These are phyloP conservation scores for Todiramphus saurophagus DNA, from an alignment of 2,113 vertebrate species.

Conservation along the genomic window DNA sequence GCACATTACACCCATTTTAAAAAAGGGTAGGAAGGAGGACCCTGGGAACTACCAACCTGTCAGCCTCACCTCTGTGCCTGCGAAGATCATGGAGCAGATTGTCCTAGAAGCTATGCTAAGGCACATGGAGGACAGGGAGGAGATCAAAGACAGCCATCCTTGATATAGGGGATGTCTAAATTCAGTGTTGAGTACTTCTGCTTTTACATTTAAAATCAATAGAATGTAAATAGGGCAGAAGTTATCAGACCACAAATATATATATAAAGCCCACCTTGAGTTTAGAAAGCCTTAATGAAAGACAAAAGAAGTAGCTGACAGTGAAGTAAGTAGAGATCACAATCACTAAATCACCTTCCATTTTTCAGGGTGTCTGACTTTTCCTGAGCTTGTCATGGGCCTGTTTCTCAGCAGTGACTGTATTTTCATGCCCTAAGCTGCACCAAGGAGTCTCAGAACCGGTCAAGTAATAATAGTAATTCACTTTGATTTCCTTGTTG, in stretches of 20 bases:
- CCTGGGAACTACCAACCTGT: too few species aligned
- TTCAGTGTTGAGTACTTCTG: background rate
- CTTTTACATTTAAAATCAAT: background rate
- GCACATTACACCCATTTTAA: too few species aligned
- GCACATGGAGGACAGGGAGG: too few species aligned
- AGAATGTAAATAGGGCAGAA: background rate
- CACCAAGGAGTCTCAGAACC: background rate
- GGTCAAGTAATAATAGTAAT: background rate
- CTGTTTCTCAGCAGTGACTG: background rate
- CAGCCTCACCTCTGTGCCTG: too few species aligned
- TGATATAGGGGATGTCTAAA: background rate
- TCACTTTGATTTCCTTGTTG: background rate
- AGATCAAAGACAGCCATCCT: background rate
- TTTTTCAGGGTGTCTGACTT: background rate
- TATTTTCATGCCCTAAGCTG: background rate
- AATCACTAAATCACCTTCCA: background rate
- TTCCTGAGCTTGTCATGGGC: background rate
- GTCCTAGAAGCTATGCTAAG: too few species aligned
- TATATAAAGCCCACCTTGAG: background rate
- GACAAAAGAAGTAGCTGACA: background rate
- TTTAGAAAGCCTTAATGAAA: background rate
- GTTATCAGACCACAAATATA: background rate
- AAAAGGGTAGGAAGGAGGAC: too few species aligned
- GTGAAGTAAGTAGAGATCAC: background rate
- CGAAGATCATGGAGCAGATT: too few species aligned